Evolutionary conservation across 2,888 invertebrate genomes (phyloP).

Genomic region (Drosophila nigritarsus): DNA sequence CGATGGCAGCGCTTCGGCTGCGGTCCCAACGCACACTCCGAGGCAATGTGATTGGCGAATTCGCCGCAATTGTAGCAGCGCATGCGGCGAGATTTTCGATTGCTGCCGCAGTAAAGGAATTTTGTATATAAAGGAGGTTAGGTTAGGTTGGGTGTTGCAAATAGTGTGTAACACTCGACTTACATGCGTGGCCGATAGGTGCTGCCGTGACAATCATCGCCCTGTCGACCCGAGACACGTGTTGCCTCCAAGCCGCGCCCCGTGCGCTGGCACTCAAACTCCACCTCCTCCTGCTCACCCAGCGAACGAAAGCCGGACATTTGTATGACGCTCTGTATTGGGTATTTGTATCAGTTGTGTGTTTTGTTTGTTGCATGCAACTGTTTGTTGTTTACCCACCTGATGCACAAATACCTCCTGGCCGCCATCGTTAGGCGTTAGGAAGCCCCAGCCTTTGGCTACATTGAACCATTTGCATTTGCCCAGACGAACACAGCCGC

Average conservation of each 20-base stretch:
- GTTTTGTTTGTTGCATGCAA: not conserved
- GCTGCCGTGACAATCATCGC: constrained; percentile 92
- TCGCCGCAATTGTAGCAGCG: constrained; percentile 97
- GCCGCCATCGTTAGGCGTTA: constrained; percentile 95
- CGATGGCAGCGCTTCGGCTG: constrained; percentile 96
- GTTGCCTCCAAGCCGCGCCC: constrained; percentile 95
- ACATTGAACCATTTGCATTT: constrained; percentile 98
- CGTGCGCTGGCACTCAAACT: constrained; percentile 93
- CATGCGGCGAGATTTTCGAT: constrained; percentile 92
- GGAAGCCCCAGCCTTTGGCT: constrained; percentile 97
- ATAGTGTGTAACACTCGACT: constrained; percentile 13
- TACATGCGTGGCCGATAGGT: constrained; percentile 89
- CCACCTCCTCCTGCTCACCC: constrained; percentile 94
- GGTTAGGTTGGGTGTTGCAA: not conserved
- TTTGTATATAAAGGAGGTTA: not conserved
- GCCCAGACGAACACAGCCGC: constrained; percentile 88
- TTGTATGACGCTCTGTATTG: constrained; percentile 93
- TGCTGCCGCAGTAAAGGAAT: constrained; percentile 41
- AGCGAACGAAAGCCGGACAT: constrained; percentile 94
- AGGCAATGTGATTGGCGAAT: constrained; percentile 96
- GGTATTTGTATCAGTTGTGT: not conserved
- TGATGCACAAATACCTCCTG: constrained; percentile 98
- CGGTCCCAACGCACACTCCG: constrained; percentile 94
- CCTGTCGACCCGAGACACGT: constrained; percentile 91
- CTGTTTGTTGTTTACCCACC: constrained; percentile 86